These are phyloP conservation scores for Pocillopora damicornis DNA, from an alignment of 64 coral and sea anemone genomes.

Conservation along the genomic window DNA sequence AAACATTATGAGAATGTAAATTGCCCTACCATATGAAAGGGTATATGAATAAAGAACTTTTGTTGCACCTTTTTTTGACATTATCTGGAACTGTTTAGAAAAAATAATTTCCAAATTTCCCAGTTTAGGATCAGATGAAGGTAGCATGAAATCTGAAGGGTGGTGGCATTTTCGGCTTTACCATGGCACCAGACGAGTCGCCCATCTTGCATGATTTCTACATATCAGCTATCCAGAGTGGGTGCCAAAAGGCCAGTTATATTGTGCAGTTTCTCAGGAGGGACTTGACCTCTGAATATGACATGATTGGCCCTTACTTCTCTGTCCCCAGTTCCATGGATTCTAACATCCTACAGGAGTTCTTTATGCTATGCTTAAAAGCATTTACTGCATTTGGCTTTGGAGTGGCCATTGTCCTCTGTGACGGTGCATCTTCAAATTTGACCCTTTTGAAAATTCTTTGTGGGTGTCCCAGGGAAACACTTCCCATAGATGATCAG, in stretches of 20 bases:
- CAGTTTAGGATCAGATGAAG: conserved; percentile 43
- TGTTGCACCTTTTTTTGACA: too few species aligned
- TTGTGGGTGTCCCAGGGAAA: background rate
- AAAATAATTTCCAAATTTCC: too few species aligned
- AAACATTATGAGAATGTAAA: too few species aligned
- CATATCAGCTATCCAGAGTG: background rate
- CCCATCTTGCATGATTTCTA: conserved; percentile 25
- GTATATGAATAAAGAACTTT: too few species aligned
- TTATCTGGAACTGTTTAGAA: too few species aligned
- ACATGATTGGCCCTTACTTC: conserved; percentile 42
- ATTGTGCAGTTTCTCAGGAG: conserved; percentile 31
- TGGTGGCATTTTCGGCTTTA: conserved; percentile 14
- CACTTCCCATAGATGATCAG: background rate
- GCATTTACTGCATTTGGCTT: conserved; percentile 17
- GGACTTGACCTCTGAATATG: conserved; percentile 26
- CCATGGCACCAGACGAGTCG: conserved; percentile 1
- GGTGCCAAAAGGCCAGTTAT: conserved; percentile 27
- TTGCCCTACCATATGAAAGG: too few species aligned
- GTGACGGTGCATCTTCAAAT: conserved; percentile 14
- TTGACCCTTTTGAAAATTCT: background rate
- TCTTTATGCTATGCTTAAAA: conserved; percentile 21
- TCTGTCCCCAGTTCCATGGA: background rate
- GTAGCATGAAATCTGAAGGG: conserved; percentile 41
- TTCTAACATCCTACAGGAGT: conserved; percentile 24
- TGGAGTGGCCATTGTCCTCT: conserved; percentile 5